Evolutionary conservation across 2,888 invertebrate genomes (phyloP).

Genomic region (Tanytarsus gracilentus): DNA sequence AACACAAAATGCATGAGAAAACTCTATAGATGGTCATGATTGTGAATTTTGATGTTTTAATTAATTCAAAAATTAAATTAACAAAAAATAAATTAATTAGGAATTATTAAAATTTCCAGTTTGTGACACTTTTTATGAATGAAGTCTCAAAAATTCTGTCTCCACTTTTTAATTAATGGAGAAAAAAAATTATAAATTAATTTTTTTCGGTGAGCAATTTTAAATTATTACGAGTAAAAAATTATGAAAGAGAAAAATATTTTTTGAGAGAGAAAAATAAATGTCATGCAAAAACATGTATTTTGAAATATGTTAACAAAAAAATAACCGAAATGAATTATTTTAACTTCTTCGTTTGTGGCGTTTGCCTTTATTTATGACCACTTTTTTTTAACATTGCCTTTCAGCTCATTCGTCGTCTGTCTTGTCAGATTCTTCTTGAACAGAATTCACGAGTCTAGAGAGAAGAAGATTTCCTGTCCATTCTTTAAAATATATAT

Average conservation of each 20-base stretch:
- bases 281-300: constrained; percentile 29
- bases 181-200: constrained; percentile 6
- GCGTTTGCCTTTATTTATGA: constrained; percentile 17
- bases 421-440: no score
- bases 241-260: constrained; percentile 3
- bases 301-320: constrained; percentile 28
- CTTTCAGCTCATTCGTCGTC: constrained; percentile 3
- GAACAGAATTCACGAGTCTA: background rate
- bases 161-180: constrained; percentile 21
- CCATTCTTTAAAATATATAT: background rate
- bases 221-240: constrained; percentile 12
- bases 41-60: no score
- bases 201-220: constrained; percentile 15
- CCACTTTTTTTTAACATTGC: constrained; percentile 1
- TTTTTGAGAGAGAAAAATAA: constrained; percentile 25
- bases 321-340: constrained; percentile 29
- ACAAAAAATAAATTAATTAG: no score
- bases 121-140: no score
- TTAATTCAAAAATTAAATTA: no score
- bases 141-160: background rate
- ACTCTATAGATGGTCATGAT: no score
- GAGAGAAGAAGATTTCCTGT: constrained; percentile 15
- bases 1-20: no score
- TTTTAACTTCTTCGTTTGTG: constrained; percentile 10
- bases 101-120: no score